phyloP scores from a whole-genome alignment of 2,888 invertebrate species.

The Caenorhabditis sp. region DNA sequence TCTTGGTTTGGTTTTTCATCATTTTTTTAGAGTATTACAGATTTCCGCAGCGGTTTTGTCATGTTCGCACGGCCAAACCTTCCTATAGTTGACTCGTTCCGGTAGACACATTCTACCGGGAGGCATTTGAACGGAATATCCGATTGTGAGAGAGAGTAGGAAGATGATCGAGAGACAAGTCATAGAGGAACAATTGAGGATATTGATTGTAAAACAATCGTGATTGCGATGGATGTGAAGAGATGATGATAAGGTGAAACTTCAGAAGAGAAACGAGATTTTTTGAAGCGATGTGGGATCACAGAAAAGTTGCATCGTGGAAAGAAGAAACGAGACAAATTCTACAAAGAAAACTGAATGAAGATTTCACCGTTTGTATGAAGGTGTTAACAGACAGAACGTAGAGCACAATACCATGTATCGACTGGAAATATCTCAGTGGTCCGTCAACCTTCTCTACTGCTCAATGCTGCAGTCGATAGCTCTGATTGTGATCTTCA shows the following conservation, averaged over 20 bases:
- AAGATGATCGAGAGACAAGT: slow-evolving; percentile 19
- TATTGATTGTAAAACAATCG: slow-evolving; percentile 5
- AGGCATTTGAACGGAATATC: slow-evolving; percentile 45
- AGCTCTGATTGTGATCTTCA: too few relatives aligned
- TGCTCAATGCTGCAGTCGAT: too few relatives aligned
- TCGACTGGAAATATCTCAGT: too few relatives aligned
- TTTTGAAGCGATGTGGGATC: background rate
- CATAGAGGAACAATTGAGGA: background rate
- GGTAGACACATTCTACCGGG: slow-evolving; percentile 60
- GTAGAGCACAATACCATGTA: too few relatives aligned
- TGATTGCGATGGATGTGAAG: background rate
- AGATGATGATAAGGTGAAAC: slow-evolving; percentile 7
- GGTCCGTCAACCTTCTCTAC: too few relatives aligned
- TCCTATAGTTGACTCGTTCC: slow-evolving; percentile 54
- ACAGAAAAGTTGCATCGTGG: background rate
- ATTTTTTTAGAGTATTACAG: slow-evolving; percentile 4
- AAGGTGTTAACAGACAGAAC: too few relatives aligned
- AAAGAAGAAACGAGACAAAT: background rate
- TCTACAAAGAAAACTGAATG: background rate
- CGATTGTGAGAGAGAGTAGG: slow-evolving; percentile 21
- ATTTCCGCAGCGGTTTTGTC: slow-evolving; percentile 47
- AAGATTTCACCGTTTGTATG: too few relatives aligned
- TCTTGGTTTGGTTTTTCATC: background rate
- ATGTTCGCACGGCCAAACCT: slow-evolving; percentile 64
- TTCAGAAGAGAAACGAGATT: slow-evolving; percentile 16